A percentile compares a stretch with the other conserved stretches of the same genome.
Evolutionary conservation across 2,888 invertebrate genomes (phyloP).

Genomic region (Cheilosia impressa): DNA sequence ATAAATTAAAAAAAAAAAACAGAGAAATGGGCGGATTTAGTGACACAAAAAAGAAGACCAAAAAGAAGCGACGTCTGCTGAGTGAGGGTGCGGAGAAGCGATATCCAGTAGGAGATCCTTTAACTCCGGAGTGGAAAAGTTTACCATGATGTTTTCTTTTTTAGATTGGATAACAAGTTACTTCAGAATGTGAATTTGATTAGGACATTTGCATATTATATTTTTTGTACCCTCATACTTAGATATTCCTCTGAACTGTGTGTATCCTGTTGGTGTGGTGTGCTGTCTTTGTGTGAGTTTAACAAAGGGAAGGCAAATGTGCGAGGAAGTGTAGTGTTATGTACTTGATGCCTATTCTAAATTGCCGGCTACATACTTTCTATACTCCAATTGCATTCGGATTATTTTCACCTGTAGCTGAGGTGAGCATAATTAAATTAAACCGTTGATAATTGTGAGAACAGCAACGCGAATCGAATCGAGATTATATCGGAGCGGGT

Average conservation of each 20-base stretch:
- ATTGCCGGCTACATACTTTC: conserved; percentile 17
- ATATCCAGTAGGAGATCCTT: conserved; percentile 55
- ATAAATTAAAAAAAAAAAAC: conserved; percentile 81
- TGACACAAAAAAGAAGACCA: conserved; percentile 61
- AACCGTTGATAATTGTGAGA: conserved; percentile 47
- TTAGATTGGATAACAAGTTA: conserved; percentile 82
- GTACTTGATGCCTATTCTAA: background rate
- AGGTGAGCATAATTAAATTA: conserved; percentile 48
- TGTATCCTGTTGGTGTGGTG: background rate
- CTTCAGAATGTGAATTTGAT: conserved; percentile 84
- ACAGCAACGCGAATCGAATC: conserved; percentile 37
- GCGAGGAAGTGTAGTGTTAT: background rate
- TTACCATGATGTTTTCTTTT: conserved; percentile 49
- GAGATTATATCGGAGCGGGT: conserved; percentile 27
- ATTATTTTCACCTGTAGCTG: conserved; percentile 42
- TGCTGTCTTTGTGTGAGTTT: background rate
- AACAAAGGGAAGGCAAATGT: background rate
- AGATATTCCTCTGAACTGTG: conserved; percentile 14
- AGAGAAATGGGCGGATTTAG: conserved; percentile 80
- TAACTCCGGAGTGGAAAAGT: conserved; percentile 57
- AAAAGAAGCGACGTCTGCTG: conserved; percentile 41
- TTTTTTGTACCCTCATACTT: conserved; percentile 52
- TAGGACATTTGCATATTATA: conserved; percentile 83
- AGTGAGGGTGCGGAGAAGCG: conserved; percentile 52
- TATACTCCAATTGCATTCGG: conserved; percentile 30